These are phyloP conservation scores for Cataglyphis albicans DNA, from an alignment of 2,888 invertebrate genomes.

Conservation along the genomic window DNA sequence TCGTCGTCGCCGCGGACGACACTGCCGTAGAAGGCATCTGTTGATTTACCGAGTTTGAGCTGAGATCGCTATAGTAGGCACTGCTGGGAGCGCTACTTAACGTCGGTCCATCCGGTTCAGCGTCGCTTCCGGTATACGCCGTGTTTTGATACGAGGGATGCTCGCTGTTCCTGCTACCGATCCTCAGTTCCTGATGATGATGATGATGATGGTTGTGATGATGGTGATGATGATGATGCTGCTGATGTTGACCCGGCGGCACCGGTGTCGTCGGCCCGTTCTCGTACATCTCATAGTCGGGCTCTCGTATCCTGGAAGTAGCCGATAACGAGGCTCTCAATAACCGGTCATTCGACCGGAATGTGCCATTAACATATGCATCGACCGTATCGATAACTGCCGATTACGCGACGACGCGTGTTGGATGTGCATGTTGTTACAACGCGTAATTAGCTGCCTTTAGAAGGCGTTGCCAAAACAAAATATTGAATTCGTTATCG, in stretches of 20 bases:
- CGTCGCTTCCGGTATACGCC: slow-evolving; percentile 88
- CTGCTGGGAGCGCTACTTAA: slow-evolving; percentile 89
- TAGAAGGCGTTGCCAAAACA: slow-evolving; percentile 27
- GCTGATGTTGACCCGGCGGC: slow-evolving; percentile 76
- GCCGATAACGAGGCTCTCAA: slow-evolving; percentile 39
- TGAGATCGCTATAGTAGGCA: slow-evolving; percentile 91
- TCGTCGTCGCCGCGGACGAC: slow-evolving; percentile 58
- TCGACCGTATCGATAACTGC: slow-evolving; percentile 47
- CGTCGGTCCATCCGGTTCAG: slow-evolving; percentile 88
- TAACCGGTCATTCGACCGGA: slow-evolving; percentile 29
- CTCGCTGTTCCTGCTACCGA: slow-evolving; percentile 76
- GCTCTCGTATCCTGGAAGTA: slow-evolving; percentile 82
- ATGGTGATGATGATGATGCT: slow-evolving; percentile 78
- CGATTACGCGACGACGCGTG: slow-evolving; percentile 42
- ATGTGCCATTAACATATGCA: slow-evolving; percentile 46
- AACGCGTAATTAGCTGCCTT: slow-evolving; percentile 10
- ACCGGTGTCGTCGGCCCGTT: slow-evolving; percentile 82
- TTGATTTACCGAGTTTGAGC: slow-evolving; percentile 84
- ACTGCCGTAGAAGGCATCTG: slow-evolving; percentile 71
- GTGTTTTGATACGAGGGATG: slow-evolving; percentile 91
- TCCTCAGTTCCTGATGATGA: slow-evolving; percentile 72
- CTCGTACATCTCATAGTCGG: slow-evolving; percentile 85
- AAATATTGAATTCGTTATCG: slow-evolving; percentile 12
- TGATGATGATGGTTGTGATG: slow-evolving; percentile 79
- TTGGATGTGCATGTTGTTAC: slow-evolving; percentile 24